Base-by-base conservation (phyloP, 2,113 vertebrate genomes). In the Scomber colias region DNA sequence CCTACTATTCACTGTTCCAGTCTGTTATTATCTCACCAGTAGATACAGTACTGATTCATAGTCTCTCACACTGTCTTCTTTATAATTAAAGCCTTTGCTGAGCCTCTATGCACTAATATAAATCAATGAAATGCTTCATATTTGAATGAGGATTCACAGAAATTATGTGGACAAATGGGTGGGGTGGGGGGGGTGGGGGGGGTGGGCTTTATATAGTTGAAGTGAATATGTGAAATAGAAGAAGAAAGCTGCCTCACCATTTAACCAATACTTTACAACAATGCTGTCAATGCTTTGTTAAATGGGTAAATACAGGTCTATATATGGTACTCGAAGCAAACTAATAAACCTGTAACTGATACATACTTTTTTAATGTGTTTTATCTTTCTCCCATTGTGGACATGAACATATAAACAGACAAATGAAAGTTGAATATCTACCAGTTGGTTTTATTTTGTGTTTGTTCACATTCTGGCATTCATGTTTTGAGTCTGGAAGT, bases 1-100 rank as follows among this genome's bases (percentile, higher is more conserved):
- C 77, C 79, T 82, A 57, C 85, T 89, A 83, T 83, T 86, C 65
- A 74, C 21, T 81, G 80, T 80, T 87, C 8, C 19, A 76, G 77
- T 84, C 21, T 79, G 70, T 31, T 51, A 75, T 84, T 73, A 75
- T 57, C 61, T 59, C 17, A 11, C 44, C 15, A 45, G 59, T 15
- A 55, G 65, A 40, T 74, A 57, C 27, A 31, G 56, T 16, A 64
- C 45, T 63, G 49, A 75, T 46, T 82, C 5, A 44, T 46, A 75
- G 31, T 24, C 3, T 63, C 14, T 3, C 24, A 56, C 69, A 57
- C 45, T 6, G 10, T 63, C 44, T 30, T 62, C 17, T 75, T 82
- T 53, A 27, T 55, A 60, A 77, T 66, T 11, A 76, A 69, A 76
- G 17, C 3, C 10, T 83, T 73, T 71, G 50, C 9, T 62, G 13